These are phyloP conservation scores for Phenacoccus solenopsis DNA, from an alignment of 1,140 invertebrate species.

Conservation along the genomic window DNA sequence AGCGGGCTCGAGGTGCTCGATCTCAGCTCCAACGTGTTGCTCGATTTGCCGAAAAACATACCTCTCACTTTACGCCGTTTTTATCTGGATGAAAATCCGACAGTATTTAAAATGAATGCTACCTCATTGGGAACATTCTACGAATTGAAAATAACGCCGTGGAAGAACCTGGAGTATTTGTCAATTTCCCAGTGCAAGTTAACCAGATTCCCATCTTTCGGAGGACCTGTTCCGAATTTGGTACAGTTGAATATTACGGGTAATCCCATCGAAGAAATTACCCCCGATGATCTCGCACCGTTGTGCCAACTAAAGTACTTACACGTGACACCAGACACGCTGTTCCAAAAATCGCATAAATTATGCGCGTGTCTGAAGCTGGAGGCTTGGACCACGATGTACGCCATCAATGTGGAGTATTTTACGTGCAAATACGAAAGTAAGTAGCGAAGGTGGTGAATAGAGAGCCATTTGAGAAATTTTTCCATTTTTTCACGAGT, in stretches of 20 bases:
- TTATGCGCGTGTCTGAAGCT: neutral
- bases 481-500: neutral
- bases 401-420: neutral
- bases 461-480: neutral
- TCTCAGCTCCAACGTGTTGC: slow-evolving; percentile 20
- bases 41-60: neutral
- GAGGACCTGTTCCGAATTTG: slow-evolving; percentile 38
- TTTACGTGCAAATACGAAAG: neutral
- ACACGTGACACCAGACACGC: slow-evolving; percentile 15
- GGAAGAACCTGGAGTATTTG: neutral
- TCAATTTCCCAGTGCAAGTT: slow-evolving; percentile 26
- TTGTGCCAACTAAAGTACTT: slow-evolving; percentile 19
- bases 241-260: slow-evolving; percentile 27
- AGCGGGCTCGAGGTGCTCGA: neutral
- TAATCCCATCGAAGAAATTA: slow-evolving; percentile 10
- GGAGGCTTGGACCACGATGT: neutral
- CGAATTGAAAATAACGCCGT: slow-evolving; percentile 21
- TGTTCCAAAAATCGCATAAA: slow-evolving; percentile 22
- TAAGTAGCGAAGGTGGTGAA: neutral
- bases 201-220: slow-evolving; percentile 37
- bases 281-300: neutral
- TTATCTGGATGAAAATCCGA: neutral
- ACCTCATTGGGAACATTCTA: neutral
- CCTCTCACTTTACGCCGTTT: neutral
- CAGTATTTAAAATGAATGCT: neutral